A percentile compares a stretch with the other conserved stretches of the same genome.
Conservation (phyloP, 2,113 vertebrate genomes). For the Poicephalus gulielmi region DNA sequence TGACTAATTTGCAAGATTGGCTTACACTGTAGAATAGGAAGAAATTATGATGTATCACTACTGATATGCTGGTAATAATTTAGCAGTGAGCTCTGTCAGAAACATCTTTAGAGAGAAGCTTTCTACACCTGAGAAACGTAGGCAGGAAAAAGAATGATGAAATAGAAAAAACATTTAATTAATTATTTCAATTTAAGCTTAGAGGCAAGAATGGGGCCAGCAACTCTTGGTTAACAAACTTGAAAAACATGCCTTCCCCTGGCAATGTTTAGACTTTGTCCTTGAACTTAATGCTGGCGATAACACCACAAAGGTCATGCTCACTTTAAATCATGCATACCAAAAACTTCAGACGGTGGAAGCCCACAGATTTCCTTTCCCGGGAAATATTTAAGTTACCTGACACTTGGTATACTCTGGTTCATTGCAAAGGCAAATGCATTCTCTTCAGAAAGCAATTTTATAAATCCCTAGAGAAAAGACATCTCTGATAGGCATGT, state of each 20-base stretch:
- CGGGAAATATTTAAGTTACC: conserved; percentile 50
- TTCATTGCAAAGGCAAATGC: conserved; percentile 48
- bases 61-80: neutral
- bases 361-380: neutral
- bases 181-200: neutral
- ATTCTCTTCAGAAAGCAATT: conserved; percentile 31
- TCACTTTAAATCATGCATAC: neutral
- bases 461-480: conserved; percentile 31
- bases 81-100: neutral
- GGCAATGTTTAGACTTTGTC: neutral
- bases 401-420: conserved; percentile 19
- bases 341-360: conserved; percentile 4
- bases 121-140: neutral
- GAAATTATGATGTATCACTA: neutral
- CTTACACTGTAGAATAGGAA: neutral
- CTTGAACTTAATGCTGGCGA: neutral
- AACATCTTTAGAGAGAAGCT: neutral
- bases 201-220: neutral
- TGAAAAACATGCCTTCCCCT: neutral
- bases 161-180: neutral
- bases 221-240: neutral
- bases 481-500: neutral
- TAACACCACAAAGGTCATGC: neutral
- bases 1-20: neutral
- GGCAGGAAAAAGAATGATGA: neutral